Base-by-base conservation (phyloP, 2,888 invertebrate species). In the Plemyria rubiginata region DNA sequence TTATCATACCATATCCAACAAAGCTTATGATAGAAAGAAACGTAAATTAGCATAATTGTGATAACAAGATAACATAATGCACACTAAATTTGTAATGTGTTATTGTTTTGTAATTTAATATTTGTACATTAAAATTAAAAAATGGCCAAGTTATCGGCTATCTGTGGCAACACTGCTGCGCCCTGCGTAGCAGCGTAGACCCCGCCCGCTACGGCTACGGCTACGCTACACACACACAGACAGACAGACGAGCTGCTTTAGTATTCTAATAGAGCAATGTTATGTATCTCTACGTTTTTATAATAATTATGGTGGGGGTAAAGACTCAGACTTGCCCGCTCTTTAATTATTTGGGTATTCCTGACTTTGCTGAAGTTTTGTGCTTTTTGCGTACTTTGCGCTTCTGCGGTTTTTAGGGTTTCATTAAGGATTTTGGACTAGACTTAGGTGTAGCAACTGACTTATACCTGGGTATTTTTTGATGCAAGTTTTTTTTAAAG, bases 131-230 rank as follows among this genome's bases (percentile, higher is more conserved):
- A 8, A 6, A 5, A 32, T 32, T 32, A 6, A 6, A 8, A 32
- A 32, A 32, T 51, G 36, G 3, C 49, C 16, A 48, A 41, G 22
- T 13, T 49, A 28, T 32, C n/a, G n/a, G 4, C 43, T 56, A 59
- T 62, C 58, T 64, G 74, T 85, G 79, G 87, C 82, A 87, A 82
- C 84, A 76, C 80, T 55, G 68, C 79, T 79, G 79, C 80, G 79
- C 83, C 81, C 85, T 80, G 83, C 84, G 84, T 82, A 81, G 75
- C 73, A 67, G 74, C 72, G 76, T 85, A 87, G 85, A 85, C 87
- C 87, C 88, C 89, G 87, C 88, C 88, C 86, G 88, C 74, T 32
- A 22, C 22, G 22, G 22, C 36, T 70, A 68, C 75, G 72, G 53
- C 68, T 63, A 65, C 67, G 62, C 52, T 50, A 69, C 51, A 63